These are phyloP conservation scores for Diarsia brunnea DNA, from an alignment of 2,888 invertebrate species.

Conservation along the genomic window DNA sequence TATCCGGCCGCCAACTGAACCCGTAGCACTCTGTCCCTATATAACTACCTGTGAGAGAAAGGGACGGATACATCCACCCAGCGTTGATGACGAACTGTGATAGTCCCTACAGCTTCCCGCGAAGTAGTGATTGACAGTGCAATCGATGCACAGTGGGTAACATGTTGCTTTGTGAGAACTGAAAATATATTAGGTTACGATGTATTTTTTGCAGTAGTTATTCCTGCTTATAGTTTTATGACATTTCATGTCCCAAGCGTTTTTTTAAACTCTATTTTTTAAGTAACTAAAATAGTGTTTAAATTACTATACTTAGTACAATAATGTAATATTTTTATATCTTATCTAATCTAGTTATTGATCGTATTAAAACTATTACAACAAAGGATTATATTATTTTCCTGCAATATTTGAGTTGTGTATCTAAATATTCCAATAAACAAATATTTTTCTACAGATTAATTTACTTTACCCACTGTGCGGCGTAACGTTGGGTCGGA, in stretches of 20 bases:
- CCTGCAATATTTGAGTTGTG: background rate
- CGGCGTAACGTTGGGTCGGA: constrained; percentile 67
- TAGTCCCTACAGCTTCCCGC: constrained; percentile 77
- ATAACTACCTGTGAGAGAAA: constrained; percentile 53
- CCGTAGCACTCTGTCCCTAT: constrained; percentile 70
- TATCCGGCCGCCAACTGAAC: constrained; percentile 82
- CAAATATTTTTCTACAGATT: background rate
- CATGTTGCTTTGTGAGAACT: background rate
- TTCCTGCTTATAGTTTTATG: background rate
- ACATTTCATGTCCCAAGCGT: background rate
- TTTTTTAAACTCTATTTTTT: background rate
- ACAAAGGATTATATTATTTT: background rate
- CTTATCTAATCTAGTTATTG: background rate
- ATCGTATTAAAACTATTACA: background rate
- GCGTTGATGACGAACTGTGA: constrained; percentile 76
- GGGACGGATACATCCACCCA: constrained; percentile 65
- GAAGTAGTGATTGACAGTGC: constrained; percentile 84
- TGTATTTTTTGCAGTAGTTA: background rate
- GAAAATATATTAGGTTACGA: background rate
- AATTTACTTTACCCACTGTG: constrained; percentile 56
- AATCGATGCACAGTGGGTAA: constrained; percentile 75
- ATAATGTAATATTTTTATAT: background rate
- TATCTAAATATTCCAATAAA: no score
- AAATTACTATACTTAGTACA: background rate
- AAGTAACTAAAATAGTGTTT: background rate